These are phyloP conservation scores for Ormyrus nitidulus DNA, from an alignment of 2,888 invertebrate genomes.

Conservation along the genomic window DNA sequence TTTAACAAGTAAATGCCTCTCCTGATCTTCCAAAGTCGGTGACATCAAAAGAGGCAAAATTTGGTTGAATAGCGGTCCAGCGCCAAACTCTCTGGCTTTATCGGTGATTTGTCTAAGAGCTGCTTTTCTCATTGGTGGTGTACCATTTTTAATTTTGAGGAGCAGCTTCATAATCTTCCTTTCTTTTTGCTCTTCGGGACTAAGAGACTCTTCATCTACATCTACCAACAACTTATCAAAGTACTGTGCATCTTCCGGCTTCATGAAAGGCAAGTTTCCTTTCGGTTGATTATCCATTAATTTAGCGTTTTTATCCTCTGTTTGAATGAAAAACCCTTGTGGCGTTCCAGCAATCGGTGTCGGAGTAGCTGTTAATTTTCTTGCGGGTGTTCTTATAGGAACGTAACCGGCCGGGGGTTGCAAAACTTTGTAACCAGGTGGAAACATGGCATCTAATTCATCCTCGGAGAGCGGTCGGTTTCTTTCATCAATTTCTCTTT, in stretches of 20 bases:
- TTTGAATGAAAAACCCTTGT: slow-evolving; percentile 96
- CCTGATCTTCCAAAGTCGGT: slow-evolving; percentile 99
- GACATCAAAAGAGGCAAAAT: slow-evolving; percentile 99
- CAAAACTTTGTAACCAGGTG: slow-evolving; percentile 97
- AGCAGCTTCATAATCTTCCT: slow-evolving; percentile 99
- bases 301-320: slow-evolving; percentile 90
- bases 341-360: slow-evolving; percentile 96
- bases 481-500: slow-evolving; percentile 98
- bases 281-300: slow-evolving; percentile 98
- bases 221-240: slow-evolving; percentile 98
- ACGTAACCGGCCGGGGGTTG: slow-evolving; percentile 97
- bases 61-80: slow-evolving; percentile 99
- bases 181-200: slow-evolving; percentile 98
- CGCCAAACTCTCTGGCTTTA: slow-evolving; percentile 98
- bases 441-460: slow-evolving; percentile 97
- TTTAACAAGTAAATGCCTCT: slow-evolving; percentile 98
- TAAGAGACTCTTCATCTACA: slow-evolving; percentile 96
- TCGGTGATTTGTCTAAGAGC: slow-evolving; percentile 98
- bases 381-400: slow-evolving; percentile 97
- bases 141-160: slow-evolving; percentile 99
- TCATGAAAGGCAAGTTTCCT: slow-evolving; percentile 98
- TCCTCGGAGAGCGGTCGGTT: slow-evolving; percentile 98
- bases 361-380: slow-evolving; percentile 98
- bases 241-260: slow-evolving; percentile 98
- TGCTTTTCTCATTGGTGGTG: slow-evolving; percentile 99